These are phyloP conservation scores for Cinara cedri DNA, from an alignment of 2,888 invertebrate species.

Conservation along the genomic window DNA sequence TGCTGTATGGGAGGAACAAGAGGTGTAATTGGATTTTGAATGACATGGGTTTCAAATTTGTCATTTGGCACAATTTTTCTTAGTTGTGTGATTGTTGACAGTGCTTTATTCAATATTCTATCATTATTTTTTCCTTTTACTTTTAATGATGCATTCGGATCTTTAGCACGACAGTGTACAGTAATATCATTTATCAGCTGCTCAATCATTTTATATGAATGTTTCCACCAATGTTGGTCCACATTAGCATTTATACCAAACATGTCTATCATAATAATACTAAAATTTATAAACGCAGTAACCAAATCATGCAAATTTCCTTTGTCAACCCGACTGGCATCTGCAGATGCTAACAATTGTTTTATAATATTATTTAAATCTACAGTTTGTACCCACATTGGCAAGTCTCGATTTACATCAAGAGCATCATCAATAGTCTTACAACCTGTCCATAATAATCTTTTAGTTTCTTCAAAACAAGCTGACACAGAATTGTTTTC, in stretches of 20 bases:
- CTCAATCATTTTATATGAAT: slow-evolving; percentile 48
- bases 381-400: slow-evolving; percentile 55
- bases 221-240: slow-evolving; percentile 50
- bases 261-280: slow-evolving; percentile 52
- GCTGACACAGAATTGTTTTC: slow-evolving; percentile 22
- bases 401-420: slow-evolving; percentile 44
- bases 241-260: slow-evolving; percentile 38
- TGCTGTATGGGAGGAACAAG: slow-evolving; percentile 39
- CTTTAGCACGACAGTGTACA: slow-evolving; percentile 40
- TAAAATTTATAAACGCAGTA: slow-evolving; percentile 47
- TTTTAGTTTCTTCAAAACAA: slow-evolving; percentile 52
- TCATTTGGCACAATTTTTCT: slow-evolving; percentile 45
- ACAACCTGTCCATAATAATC: slow-evolving; percentile 45
- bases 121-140: slow-evolving; percentile 45
- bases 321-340: slow-evolving; percentile 31
- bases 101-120: slow-evolving; percentile 41
- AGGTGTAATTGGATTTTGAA: slow-evolving; percentile 50
- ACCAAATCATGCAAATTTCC: slow-evolving; percentile 47
- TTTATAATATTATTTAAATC: slow-evolving; percentile 53
- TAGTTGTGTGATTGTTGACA: slow-evolving; percentile 49
- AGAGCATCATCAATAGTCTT: slow-evolving; percentile 48
- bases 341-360: slow-evolving; percentile 45
- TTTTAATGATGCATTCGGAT: slow-evolving; percentile 49
- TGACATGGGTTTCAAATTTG: slow-evolving; percentile 23
- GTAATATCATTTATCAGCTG: slow-evolving; percentile 50